Evolutionary conservation across 2,113 vertebrate genomes (phyloP), one percentile per base, ranked within the genome.

Genomic region (Aegotheles bennettii): DNA sequence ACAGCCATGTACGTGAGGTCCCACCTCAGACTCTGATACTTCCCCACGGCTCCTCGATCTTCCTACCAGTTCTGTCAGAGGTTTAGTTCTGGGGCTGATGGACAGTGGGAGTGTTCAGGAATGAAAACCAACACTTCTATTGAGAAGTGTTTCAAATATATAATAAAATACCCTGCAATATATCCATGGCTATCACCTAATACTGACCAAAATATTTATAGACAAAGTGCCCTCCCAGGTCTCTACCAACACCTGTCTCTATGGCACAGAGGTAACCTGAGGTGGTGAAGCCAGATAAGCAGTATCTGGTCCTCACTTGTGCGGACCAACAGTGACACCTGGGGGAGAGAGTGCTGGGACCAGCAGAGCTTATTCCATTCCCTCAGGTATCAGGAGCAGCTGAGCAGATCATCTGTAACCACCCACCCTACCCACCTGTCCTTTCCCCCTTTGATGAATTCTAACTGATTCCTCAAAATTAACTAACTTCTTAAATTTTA

Each of bases 271-370:
- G 75, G 82, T 65, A 60, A 7, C 29, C 48, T 1, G 60, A 61
- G 87, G 85, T 40, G 54, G 7, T 2, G 16, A 4, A 67, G 93
- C 68, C 94, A 60, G 28, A 16, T 4, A 59, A 36, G 36, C 5
- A 47, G 10, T 13, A 35, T 1, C 89, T 42, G 28, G 9, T 81
- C 24, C 3, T 53, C 15, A 5, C 25, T 92, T 47, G 3, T 47
- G 35, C 8, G 97, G 97, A 75, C 95, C 97, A 96, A 98, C 97
- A 98, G 97, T 97, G 98, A 98, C 98, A 98, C 97, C 98, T 97
- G 96, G 97, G 97, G 98, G 98, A 98, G 84, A 96, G 84, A 68
- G 60, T 87, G 90, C 67, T 21, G 29, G 95, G 90, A 96, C 6
- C 95, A 94, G 93, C 93, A 47, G 95, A 59, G 90, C 93, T 79